Base-by-base conservation (phyloP, 2,888 invertebrate species). In the Rhagophthalmus giganteus region DNA sequence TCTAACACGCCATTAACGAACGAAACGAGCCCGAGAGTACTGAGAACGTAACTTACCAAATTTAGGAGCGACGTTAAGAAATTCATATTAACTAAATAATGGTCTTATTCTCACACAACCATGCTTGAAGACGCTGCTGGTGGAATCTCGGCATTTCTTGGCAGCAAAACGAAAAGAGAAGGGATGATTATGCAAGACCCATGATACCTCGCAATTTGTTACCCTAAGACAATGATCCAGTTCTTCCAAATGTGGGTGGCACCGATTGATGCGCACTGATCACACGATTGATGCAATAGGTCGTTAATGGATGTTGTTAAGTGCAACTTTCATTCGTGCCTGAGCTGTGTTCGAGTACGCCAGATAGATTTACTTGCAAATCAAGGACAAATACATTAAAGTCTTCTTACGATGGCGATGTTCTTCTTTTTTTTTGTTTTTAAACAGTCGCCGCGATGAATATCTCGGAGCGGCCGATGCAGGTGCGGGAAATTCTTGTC, bases 181-280 rank as follows among this genome's bases (percentile, higher is more conserved):
- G 64, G 62, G 66, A 60, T 55, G 41, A 53, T 50, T 52, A 52
- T 65, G 60, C 60, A 63, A 58, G 55, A 58, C 32, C 27, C 41
- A 41, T 50, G 54, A 48, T 49, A 52, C 41, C 33, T 47, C 42
- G 60, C 53, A 58, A 58, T 61, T 61, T 58, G 61, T n/a, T 61
- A 63, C 62, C 62, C 60, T 32, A 41, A 42, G 33, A 42, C 42
- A 34, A 34, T 42, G 42, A 42, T 42, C 42, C 34, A 42, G 42
- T 42, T 42, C 27, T 11, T 15, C 16, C 25, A 13, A 34, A 34
- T 16, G 42, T 42, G 34, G 42, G 42, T 34, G 42, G 42, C 33
- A 34, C 14, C 40, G 24, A 32, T 27, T 34, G 42, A 34, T 42
- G 42, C 42, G 11, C 42, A 12, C 34, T 26, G 42, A 42, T 34